Conservation (phyloP, 2,113 vertebrate species). For the Campylomormyrus numenius region DNA sequence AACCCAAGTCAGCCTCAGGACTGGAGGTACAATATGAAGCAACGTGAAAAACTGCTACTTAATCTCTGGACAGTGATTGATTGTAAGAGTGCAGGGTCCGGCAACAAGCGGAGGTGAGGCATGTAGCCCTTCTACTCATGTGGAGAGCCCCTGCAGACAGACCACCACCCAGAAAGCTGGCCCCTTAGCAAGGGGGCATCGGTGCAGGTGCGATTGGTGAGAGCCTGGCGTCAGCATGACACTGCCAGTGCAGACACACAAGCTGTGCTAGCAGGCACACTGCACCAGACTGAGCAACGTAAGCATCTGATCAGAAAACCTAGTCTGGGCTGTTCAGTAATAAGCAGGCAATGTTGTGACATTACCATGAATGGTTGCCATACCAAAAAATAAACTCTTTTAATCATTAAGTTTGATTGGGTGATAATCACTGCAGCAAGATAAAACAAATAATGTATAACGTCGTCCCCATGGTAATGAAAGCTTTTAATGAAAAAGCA, state of each 20-base stretch:
- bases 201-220: too few relatives aligned
- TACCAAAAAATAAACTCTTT: neutral
- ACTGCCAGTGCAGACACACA: neutral
- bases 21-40: neutral
- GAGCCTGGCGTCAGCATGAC: neutral
- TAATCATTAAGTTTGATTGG: conserved; percentile 7
- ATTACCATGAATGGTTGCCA: neutral
- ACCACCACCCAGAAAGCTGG: neutral
- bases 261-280: neutral
- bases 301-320: neutral
- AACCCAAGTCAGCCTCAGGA: neutral
- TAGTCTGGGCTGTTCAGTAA: neutral
- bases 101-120: neutral
- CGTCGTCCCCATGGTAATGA: neutral
- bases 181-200: neutral
- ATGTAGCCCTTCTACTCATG: too few relatives aligned
- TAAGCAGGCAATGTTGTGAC: neutral
- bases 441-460: neutral
- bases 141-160: neutral
- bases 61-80: neutral
- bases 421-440: neutral
- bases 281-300: neutral
- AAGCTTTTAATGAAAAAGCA: neutral
- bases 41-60: neutral
- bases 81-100: neutral